Percentiles rank a stretch among this genome's conserved stretches.
These are phyloP conservation scores for Fissipunctia ypsillon DNA, from an alignment of 2,888 invertebrate species.

Conservation along the genomic window DNA sequence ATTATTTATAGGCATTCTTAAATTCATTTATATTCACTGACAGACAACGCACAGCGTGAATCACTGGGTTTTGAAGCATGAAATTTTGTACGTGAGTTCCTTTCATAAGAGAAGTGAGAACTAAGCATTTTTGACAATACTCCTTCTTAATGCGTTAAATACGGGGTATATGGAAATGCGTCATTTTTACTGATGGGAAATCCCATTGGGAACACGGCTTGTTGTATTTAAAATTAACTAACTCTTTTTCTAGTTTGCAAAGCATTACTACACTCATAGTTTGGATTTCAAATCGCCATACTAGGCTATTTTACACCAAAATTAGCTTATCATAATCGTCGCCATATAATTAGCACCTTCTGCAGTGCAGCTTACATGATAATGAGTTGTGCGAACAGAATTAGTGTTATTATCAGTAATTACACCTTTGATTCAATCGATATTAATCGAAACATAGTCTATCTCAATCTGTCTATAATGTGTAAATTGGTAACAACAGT, in stretches of 20 bases:
- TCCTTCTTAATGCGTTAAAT: too few relatives aligned
- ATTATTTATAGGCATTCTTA: background rate
- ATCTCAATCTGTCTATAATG: too few relatives aligned
- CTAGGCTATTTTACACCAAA: background rate
- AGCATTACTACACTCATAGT: background rate
- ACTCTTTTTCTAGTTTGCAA: background rate
- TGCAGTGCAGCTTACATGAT: constrained; percentile 1
- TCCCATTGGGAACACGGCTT: background rate
- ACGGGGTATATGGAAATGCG: background rate
- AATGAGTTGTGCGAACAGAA: constrained; percentile 1
- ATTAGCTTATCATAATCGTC: constrained; percentile 6
- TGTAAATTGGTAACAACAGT: too few relatives aligned
- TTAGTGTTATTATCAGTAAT: background rate
- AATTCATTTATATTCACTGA: too few relatives aligned
- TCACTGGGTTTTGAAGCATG: background rate
- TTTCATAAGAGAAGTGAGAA: background rate
- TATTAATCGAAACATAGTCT: too few relatives aligned
- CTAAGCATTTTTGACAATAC: too few relatives aligned
- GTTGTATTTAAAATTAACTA: background rate
- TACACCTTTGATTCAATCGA: background rate
- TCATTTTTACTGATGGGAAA: background rate
- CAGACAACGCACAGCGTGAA: too few relatives aligned
- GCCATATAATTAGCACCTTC: background rate
- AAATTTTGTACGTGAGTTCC: background rate
- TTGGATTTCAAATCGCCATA: background rate